Base-by-base conservation (phyloP, 2,888 invertebrate species). In the Eilema caniola region DNA sequence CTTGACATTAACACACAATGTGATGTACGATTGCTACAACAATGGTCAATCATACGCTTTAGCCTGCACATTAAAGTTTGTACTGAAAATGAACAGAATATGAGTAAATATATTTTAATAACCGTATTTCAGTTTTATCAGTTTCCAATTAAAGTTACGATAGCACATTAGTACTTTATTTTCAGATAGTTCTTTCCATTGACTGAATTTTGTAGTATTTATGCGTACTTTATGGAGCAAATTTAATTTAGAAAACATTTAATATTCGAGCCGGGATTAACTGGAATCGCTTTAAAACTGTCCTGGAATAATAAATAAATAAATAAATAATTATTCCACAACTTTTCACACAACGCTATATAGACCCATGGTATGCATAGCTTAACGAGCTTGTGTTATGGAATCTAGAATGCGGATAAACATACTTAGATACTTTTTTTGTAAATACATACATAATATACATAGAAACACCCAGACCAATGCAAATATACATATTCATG, bases 21-120 rank as follows among this genome's bases (percentile, higher is more conserved):
- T 70, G 75, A 68, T 73, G 72, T 71, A 72, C 76, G 79, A 84
- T 82, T 80, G 77, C 70, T 66, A 66, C 65, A 73, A 81, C 81
- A 80, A 80, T 81, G 62, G 68, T 64, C 74, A 82, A 83, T 82
- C 79, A 82, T 67, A 53, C 53, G 61, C 41, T 14, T 28, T 57
- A 24, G 16, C 8, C 23, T 53, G 64, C 41, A 60, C 53, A 25
- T 28, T 28, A 25, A 28, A 63, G 5, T 59, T 67, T 53, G 16
- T 33, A 16, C 28, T 64, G 53, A 62, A 25, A 23, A 53, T 64
- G 53, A 53, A 25, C 16, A 12, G 25, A 60, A 60, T 41, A 25
- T 16, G 25, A 16, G 37, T 41, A 63, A 63, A 41, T 63, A 33
- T 63, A 25, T 25, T 47, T 63, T 63, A 24, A 63, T 63, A 20